These are phyloP conservation scores for Paramacrobiotus metropolitanus DNA, from an alignment of 1,140 invertebrate species.

Conservation along the genomic window DNA sequence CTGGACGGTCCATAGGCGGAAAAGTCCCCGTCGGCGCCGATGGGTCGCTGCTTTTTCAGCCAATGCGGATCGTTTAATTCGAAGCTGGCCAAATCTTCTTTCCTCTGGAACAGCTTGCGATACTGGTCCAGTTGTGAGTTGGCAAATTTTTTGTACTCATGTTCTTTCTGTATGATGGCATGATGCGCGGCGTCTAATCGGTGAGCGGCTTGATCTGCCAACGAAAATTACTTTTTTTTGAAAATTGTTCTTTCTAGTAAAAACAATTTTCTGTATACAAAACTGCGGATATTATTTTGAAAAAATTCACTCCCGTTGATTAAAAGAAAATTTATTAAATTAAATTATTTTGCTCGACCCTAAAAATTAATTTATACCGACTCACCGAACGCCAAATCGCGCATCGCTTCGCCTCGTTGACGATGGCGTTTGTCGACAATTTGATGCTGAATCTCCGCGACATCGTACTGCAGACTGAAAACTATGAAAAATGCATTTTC, in stretches of 20 bases:
- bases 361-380: too few relatives aligned
- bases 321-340: background rate
- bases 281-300: background rate
- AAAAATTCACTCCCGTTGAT: background rate
- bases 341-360: background rate
- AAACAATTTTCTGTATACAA: background rate
- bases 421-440: background rate
- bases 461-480: background rate
- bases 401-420: background rate
- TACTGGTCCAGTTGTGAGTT: background rate
- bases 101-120: background rate
- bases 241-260: background rate
- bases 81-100: background rate
- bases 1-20: constrained; percentile 2
- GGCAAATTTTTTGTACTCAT: background rate
- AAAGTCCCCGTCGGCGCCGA: background rate
- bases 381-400: background rate
- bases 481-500: background rate
- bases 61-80: background rate
- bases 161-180: background rate
- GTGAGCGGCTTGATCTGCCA: background rate
- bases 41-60: background rate
- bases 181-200: background rate
- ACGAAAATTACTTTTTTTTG: background rate
- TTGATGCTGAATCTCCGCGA: background rate